Conservation (phyloP, 64 coral and sea anemone genomes). For the Platygyra sinensis region DNA sequence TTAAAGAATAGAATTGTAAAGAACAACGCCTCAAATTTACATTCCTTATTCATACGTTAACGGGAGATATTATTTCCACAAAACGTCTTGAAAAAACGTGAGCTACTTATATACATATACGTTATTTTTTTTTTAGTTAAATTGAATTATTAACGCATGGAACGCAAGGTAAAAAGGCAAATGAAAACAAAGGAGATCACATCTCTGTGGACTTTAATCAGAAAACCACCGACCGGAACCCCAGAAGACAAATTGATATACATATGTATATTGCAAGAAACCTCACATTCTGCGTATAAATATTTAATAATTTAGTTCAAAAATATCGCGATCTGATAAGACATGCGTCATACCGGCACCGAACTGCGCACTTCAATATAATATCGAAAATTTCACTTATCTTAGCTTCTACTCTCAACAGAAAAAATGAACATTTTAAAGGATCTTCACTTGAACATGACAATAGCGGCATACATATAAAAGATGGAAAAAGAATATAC, state of each 20-base stretch:
- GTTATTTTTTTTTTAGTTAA: too few species aligned
- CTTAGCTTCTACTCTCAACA: neutral
- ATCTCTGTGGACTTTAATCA: slow-evolving; percentile 18
- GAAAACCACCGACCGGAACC: neutral
- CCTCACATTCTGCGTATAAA: neutral
- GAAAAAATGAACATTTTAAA: neutral
- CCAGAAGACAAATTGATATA: neutral
- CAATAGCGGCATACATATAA: too few species aligned
- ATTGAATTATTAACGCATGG: neutral
- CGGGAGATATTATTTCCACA: too few species aligned
- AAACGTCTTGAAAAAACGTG: too few species aligned
- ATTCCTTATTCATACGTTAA: too few species aligned
- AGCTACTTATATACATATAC: too few species aligned
- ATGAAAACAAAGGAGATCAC: neutral
- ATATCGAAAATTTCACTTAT: neutral
- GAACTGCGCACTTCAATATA: neutral
- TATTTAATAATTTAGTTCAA: neutral
- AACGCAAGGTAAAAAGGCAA: neutral
- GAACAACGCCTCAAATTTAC: too few species aligned
- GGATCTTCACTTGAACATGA: neutral
- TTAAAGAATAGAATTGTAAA: too few species aligned
- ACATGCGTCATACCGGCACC: neutral
- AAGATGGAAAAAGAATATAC: too few species aligned
- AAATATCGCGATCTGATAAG: neutral
- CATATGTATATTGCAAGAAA: neutral